A percentile compares a stretch with the other conserved stretches of the same genome.
These are phyloP conservation scores for Melanocharis versteri DNA, from an alignment of 2,113 vertebrate species.

Conservation along the genomic window DNA sequence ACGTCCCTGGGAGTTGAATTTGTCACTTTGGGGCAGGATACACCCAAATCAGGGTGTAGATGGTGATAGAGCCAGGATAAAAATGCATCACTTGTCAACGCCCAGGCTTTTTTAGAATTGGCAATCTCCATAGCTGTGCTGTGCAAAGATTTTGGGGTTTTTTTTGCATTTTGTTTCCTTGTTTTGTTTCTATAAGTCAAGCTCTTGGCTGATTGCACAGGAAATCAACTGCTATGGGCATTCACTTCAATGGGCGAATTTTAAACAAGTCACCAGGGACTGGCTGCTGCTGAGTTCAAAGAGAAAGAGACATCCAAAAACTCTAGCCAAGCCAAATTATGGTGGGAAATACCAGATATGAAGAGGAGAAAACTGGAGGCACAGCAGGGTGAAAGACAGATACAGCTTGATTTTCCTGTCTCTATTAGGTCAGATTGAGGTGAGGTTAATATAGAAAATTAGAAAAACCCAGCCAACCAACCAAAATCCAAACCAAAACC, in stretches of 20 bases:
- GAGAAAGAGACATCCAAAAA: not conserved
- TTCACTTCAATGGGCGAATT: not conserved
- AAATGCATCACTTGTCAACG: not conserved
- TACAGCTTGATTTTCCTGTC: not conserved
- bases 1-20: not conserved
- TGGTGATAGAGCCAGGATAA: not conserved
- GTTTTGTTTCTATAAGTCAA: slow-evolving; percentile 26
- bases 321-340: not conserved
- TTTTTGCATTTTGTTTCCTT: not conserved
- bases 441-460: not conserved
- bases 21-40: not conserved
- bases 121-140: not conserved
- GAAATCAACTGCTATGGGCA: slow-evolving; percentile 2
- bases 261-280: slow-evolving; percentile 12
- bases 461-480: too few species aligned
- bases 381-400: not conserved
- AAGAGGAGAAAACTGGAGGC: not conserved
- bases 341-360: slow-evolving; percentile 8
- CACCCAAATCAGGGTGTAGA: not conserved
- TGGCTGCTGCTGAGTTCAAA: slow-evolving; percentile 36
- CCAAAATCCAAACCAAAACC: not conserved
- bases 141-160: not conserved
- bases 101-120: not conserved
- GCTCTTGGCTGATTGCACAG: not conserved
- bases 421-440: not conserved